Evolutionary conservation across 2,888 invertebrate species (phyloP).

Genomic region (Cacoxenus indagator): DNA sequence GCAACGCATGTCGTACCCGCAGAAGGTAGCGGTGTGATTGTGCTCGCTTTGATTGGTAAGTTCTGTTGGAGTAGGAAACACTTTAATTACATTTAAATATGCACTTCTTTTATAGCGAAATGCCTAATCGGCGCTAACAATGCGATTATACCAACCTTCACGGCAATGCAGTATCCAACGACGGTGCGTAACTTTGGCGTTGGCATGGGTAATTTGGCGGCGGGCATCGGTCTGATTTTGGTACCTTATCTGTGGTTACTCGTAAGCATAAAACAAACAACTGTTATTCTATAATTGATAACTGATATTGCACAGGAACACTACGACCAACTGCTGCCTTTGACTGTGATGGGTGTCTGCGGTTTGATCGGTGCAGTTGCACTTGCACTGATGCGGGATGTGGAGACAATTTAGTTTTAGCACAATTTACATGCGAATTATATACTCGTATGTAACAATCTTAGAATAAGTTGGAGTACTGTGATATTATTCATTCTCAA

Average conservation of each 20-base stretch:
- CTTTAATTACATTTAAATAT: background rate
- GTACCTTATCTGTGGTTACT: conserved; percentile 85
- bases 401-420: conserved; percentile 41
- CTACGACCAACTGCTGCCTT: conserved; percentile 71
- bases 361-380: conserved; percentile 73
- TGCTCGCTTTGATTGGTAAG: conserved; percentile 79
- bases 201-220: conserved; percentile 81
- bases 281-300: conserved; percentile 46
- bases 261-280: conserved; percentile 70
- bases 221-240: conserved; percentile 82
- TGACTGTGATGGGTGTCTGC: conserved; percentile 72
- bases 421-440: too few relatives aligned
- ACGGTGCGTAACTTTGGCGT: conserved; percentile 79
- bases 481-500: conserved; percentile 21
- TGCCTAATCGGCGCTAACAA: conserved; percentile 84
- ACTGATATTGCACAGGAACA: conserved; percentile 64
- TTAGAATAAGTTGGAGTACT: conserved; percentile 34
- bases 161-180: conserved; percentile 81
- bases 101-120: conserved; percentile 72
- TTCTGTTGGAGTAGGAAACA: conserved; percentile 25
- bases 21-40: conserved; percentile 75
- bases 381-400: conserved; percentile 72
- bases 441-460: too few relatives aligned
- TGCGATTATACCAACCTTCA: conserved; percentile 82
- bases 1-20: conserved; percentile 73